phyloP scores from a whole-genome alignment of 2,113 vertebrate genomes.

The Panthera uncia region DNA sequence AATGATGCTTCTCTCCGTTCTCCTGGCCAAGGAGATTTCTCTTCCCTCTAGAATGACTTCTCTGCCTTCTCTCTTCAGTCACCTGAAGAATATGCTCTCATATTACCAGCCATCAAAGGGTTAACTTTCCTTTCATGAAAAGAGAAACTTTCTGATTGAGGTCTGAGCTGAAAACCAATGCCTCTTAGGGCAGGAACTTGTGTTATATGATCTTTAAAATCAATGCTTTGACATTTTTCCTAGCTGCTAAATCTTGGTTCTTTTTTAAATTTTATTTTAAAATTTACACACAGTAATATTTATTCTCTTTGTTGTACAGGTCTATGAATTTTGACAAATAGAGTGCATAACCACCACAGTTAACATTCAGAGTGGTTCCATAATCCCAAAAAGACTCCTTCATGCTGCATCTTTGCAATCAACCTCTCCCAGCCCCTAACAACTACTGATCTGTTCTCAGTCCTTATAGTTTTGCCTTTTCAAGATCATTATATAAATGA shows the following conservation, averaged over 20 bases:
- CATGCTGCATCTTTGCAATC: neutral
- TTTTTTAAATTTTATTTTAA: slow-evolving; percentile 42
- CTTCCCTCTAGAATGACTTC: neutral
- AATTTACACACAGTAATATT: neutral
- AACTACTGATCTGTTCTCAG: neutral
- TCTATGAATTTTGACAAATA: neutral
- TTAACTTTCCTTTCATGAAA: neutral
- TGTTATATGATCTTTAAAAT: slow-evolving; percentile 37
- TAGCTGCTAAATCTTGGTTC: neutral
- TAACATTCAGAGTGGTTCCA: neutral
- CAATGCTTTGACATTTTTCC: slow-evolving; percentile 35
- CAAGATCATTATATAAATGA: neutral
- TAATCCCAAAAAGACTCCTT: neutral
- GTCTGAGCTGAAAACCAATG: neutral
- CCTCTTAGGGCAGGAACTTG: neutral
- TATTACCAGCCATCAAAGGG: neutral
- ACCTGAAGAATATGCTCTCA: neutral
- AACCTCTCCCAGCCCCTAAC: neutral
- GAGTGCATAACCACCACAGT: neutral
- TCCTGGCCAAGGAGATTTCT: neutral
- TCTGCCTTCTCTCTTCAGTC: neutral
- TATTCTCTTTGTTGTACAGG: neutral
- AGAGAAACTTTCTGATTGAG: neutral
- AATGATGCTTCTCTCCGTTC: neutral
- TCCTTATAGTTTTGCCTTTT: neutral